Base-by-base conservation (phyloP, 2,888 invertebrate species). In the Spisula solida region DNA sequence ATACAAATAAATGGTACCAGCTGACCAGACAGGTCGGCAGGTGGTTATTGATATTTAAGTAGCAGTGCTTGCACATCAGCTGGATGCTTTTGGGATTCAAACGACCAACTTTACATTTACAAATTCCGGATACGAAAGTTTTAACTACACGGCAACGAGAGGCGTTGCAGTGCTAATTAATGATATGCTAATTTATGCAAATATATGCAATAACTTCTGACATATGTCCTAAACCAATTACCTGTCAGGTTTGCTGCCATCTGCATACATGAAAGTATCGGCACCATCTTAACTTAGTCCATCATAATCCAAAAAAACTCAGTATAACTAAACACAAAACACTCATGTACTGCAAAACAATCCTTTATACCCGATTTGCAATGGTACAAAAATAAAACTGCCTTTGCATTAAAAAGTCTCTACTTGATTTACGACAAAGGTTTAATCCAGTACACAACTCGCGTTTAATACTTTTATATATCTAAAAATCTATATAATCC, bases 261-360 rank as follows among this genome's bases (percentile, higher is more conserved):
- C 60, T 91, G 91, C 88, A 93, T 90, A 31, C 91, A 90, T 14
- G 92, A 88, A 78, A 93, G 80, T 88, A 93, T 89, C 41, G 66
- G 86, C 56, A 81, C 51, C 85, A 85, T 85, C 34, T 34, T 75
- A 16, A 75, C 8, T 75, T 18, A 31, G 16, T 18, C 8, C 5
- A 34, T 12, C 75, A 25, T 34, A 34, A 31, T 31, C 18, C 75
- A 20, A 25, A 12, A 12, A 66, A 66, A 66, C 10, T 66, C 60
- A 66, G n/a, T 25, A 66, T 66, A 66, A 66, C 60, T 66, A 34
- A 75, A 31, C 18, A 47, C 47, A n/a, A 78, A 48, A 25, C 48
- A 51, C 80, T 4, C 20, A 10, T 20, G 48, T 25, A 48, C 20
- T 34, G 47, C 20, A 80, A 48, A 80, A 80, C 1, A 18, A 16